Evolutionary conservation across 2,113 vertebrate species (phyloP).

Genomic region (Cacatua alba): DNA sequence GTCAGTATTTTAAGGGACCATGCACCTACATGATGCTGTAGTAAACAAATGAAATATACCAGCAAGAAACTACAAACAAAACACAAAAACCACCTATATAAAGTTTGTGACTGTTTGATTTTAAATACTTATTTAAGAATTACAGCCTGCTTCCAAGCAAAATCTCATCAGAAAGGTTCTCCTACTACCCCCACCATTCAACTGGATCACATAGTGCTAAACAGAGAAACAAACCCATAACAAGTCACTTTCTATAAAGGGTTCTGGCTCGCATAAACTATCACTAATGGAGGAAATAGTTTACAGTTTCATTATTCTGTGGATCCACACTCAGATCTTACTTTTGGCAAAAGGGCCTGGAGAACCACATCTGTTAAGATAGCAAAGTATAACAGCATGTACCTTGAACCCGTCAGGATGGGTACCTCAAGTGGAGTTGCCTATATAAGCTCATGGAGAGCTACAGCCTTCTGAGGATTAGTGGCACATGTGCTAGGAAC

Average conservation of each 20-base stretch:
- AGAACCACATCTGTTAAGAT: not conserved
- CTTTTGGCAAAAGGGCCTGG: not conserved
- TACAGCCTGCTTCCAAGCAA: not conserved
- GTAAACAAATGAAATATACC: not conserved
- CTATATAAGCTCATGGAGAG: not conserved
- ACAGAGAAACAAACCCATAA: not conserved
- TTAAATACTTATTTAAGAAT: not conserved
- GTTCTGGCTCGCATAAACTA: no score
- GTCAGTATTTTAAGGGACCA: not conserved
- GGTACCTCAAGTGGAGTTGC: not conserved
- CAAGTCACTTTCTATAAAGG: not conserved
- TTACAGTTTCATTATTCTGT: not conserved
- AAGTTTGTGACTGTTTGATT: not conserved
- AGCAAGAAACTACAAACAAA: not conserved
- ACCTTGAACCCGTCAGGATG: not conserved
- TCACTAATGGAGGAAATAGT: not conserved
- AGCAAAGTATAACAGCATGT: not conserved
- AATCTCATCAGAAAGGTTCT: not conserved
- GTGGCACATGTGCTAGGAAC: accelerated
- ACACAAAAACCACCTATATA: not conserved
- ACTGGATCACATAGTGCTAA: not conserved
- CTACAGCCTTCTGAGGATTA: not conserved
- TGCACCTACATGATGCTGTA: no score
- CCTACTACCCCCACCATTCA: not conserved
- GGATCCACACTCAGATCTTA: not conserved